These are phyloP conservation scores for Formica exsecta DNA, from an alignment of 1,140 invertebrate species.

Conservation along the genomic window DNA sequence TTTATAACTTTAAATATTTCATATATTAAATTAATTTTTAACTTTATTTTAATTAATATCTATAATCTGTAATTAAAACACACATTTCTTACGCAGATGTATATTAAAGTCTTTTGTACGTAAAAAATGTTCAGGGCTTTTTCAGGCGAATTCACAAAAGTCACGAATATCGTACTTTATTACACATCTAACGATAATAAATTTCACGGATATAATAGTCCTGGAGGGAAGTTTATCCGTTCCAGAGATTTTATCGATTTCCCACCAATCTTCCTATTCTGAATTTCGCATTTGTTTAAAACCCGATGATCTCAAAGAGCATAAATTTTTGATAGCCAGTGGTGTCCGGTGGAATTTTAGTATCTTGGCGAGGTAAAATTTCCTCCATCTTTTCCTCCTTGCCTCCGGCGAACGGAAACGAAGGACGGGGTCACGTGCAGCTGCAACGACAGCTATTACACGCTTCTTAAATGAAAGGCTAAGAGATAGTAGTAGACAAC, in stretches of 20 bases:
- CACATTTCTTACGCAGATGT: too few relatives aligned
- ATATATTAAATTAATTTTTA: too few relatives aligned
- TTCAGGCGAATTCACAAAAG: too few relatives aligned
- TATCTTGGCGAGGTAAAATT: slow-evolving; percentile 12
- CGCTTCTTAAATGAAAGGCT: slow-evolving; percentile 54
- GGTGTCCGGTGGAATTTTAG: slow-evolving; percentile 17
- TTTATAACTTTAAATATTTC: too few relatives aligned
- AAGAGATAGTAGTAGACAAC: slow-evolving; percentile 34
- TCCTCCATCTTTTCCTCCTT: neutral
- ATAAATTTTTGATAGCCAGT: slow-evolving; percentile 15
- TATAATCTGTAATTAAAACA: too few relatives aligned
- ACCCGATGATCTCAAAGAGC: neutral
- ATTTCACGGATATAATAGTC: neutral
- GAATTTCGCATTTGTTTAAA: slow-evolving; percentile 11
- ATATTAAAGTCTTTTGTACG: too few relatives aligned
- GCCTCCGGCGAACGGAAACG: slow-evolving; percentile 16
- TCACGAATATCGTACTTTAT: too few relatives aligned
- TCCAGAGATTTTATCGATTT: neutral
- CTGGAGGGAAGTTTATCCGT: neutral
- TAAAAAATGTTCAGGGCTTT: too few relatives aligned
- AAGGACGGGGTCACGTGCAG: slow-evolving; percentile 40
- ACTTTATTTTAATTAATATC: too few relatives aligned
- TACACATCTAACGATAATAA: neutral
- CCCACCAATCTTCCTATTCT: neutral
- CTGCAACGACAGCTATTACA: slow-evolving; percentile 56